Evolutionary conservation across 2,888 invertebrate species (phyloP), one percentile per base, ranked within the genome.

Genomic region (Chesias legatella): DNA sequence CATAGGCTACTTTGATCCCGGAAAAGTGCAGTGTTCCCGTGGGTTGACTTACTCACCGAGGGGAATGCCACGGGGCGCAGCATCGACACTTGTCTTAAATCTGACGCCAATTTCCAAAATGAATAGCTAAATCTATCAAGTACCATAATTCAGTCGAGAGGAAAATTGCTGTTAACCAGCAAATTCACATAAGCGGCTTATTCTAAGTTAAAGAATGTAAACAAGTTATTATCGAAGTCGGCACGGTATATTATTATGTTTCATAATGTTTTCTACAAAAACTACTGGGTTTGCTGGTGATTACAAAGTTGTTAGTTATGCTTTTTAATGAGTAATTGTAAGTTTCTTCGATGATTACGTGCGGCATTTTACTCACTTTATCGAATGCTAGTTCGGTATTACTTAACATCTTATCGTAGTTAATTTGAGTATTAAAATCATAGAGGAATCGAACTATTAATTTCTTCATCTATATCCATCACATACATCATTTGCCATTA

Each of bases 181-280:
- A 2, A 37, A 29, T 38, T 34, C 30, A 38, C 34, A 34, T 24
- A 30, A 35, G 13, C 32, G 26, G 31, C 10, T 21, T 17, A 23
- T 28, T 20, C 27, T 35, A 20, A 43, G 34, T 10, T 30, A 33
- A 22, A 42, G n/a, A n/a, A n/a, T n/a, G 5, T 17, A 17, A 28
- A 20, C 32, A 10, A 10, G 24, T 36, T 42, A 33, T 42, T 42
- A 36, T 26, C 10, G 11, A 1, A 11, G 25, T 33, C 24, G n/a
- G 42, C 32, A 33, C 36, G 36, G 24, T 39, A 27, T 34, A 39
- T 38, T 43, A 33, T 26, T 38, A 44, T n/a, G 25, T 44, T 44
- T 35, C 39, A 39, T 39, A 44, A 44, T 23, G 4, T 23, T 28
- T 28, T 39, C 23, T 10, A 21, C 28, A 39, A 35, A 39, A 39